phyloP scores from a whole-genome alignment of 2,113 vertebrate species.

The Gopherus flavomarginatus region DNA sequence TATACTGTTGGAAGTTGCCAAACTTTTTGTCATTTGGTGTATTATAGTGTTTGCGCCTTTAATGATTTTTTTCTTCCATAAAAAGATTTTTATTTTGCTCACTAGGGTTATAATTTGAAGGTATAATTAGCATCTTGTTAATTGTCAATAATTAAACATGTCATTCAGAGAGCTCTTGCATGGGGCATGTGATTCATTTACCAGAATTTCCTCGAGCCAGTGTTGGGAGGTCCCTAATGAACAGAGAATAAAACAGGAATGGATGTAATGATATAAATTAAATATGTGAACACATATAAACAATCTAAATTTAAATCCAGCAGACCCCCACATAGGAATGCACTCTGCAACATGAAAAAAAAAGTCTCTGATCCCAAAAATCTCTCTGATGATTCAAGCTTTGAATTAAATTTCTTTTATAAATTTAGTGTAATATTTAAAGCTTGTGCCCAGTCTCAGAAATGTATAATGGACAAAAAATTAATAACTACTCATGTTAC shows the following conservation, averaged over 20 bases:
- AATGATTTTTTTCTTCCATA: conserved; percentile 59
- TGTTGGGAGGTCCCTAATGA: conserved; percentile 56
- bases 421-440: not conserved
- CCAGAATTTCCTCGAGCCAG: conserved; percentile 66
- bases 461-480: not conserved
- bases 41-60: conserved; percentile 57
- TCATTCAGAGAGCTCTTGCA: conserved; percentile 68
- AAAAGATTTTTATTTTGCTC: conserved; percentile 68
- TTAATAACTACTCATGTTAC: not conserved
- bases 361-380: not conserved
- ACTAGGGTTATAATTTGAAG: conserved; percentile 67
- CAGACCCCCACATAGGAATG: conserved; percentile 28
- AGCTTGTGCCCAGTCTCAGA: not conserved
- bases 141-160: conserved; percentile 69
- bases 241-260: conserved; percentile 45
- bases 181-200: conserved; percentile 66
- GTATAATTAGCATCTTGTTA: conserved; percentile 74
- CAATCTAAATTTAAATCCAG: conserved; percentile 67
- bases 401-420: not conserved
- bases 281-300: conserved; percentile 68
- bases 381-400: not conserved
- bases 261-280: conserved; percentile 64
- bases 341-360: conserved; percentile 5
- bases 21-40: conserved; percentile 75
- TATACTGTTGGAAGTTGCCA: conserved; percentile 63